Conservation (phyloP, 1,140 invertebrate species). For the Zaprionus gabonicus region DNA sequence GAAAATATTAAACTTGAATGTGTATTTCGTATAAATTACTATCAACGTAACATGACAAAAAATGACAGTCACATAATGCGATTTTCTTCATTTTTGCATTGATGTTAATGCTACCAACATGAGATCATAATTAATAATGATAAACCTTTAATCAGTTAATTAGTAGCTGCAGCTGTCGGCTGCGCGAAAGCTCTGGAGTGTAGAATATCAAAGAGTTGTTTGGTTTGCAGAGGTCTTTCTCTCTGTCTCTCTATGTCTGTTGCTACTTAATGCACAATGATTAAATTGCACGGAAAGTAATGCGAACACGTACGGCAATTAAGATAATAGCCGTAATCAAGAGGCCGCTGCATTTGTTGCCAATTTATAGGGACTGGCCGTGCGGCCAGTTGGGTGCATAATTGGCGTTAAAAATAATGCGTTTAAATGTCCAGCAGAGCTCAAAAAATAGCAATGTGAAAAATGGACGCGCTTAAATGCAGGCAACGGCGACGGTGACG, state of each 20-base stretch:
- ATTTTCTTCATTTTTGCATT: not conserved
- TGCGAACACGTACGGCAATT: slow-evolving; percentile 66
- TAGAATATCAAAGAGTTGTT: slow-evolving; percentile 14
- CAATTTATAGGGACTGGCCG: slow-evolving; percentile 63
- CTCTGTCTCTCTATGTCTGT: not conserved
- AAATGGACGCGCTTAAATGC: slow-evolving; percentile 62
- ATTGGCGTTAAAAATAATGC: slow-evolving; percentile 80
- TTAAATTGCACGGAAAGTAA: slow-evolving; percentile 46
- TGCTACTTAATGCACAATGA: slow-evolving; percentile 38
- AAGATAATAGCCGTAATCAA: slow-evolving; percentile 75
- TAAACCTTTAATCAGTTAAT: slow-evolving; percentile 2
- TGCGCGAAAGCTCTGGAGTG: slow-evolving; percentile 9
- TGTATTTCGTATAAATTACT: not conserved
- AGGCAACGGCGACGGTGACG: slow-evolving; percentile 34
- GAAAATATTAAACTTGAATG: not conserved
- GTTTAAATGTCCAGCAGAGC: slow-evolving; percentile 58
- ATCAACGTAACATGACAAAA: not conserved
- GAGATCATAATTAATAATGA: not conserved
- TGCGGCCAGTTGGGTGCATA: slow-evolving; percentile 32
- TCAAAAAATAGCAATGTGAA: slow-evolving; percentile 60
- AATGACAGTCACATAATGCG: not conserved
- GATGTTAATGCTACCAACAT: not conserved
- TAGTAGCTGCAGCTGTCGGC: not conserved
- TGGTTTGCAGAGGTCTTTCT: not conserved
- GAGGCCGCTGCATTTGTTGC: slow-evolving; percentile 58